Evolutionary conservation across 64 coral and sea anemone genomes (phyloP).

Genomic region (Montipora sp.): DNA sequence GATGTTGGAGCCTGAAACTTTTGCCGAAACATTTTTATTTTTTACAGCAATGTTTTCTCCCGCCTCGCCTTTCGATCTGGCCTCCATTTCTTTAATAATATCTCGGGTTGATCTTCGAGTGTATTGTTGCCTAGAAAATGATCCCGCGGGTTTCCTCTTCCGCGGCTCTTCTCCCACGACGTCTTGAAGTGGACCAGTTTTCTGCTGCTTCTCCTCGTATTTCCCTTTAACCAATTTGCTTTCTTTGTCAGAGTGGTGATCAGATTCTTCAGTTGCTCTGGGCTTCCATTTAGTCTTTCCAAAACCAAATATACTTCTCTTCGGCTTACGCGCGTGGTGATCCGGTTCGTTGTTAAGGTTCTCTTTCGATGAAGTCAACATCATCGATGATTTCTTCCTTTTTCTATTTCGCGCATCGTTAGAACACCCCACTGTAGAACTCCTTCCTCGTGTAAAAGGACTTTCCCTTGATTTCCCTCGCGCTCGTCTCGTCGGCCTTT

Average conservation of each 20-base stretch:
- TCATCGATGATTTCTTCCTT: slow-evolving; percentile 5
- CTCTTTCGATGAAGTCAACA: not conserved
- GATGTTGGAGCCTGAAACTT: not conserved
- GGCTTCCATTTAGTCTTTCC: slow-evolving; percentile 8
- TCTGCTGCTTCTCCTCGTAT: not conserved
- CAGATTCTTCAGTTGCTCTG: not conserved
- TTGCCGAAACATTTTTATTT: not conserved
- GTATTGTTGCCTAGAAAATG: slow-evolving; percentile 33
- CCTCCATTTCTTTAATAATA: slow-evolving; percentile 71
- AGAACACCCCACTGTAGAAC: slow-evolving; percentile 4
- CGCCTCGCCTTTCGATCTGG: slow-evolving; percentile 16
- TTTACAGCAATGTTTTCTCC: not conserved
- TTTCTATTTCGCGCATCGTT: slow-evolving; percentile 15
- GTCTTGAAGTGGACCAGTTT: not conserved
- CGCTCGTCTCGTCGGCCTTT: not conserved
- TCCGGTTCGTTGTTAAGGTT: not conserved
- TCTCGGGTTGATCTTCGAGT: slow-evolving; percentile 62
- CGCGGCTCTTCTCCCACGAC: not conserved
- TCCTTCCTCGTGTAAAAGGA: slow-evolving; percentile 14
- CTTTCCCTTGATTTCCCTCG: not conserved
- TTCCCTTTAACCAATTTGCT: not conserved
- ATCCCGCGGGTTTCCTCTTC: not conserved
- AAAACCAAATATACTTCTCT: slow-evolving; percentile 50
- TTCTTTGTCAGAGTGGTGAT: slow-evolving; percentile 35
- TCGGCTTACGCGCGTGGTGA: not conserved